These are phyloP conservation scores for Dipodomys stephensi DNA, from an alignment of 2,113 vertebrate species.

Conservation along the genomic window DNA sequence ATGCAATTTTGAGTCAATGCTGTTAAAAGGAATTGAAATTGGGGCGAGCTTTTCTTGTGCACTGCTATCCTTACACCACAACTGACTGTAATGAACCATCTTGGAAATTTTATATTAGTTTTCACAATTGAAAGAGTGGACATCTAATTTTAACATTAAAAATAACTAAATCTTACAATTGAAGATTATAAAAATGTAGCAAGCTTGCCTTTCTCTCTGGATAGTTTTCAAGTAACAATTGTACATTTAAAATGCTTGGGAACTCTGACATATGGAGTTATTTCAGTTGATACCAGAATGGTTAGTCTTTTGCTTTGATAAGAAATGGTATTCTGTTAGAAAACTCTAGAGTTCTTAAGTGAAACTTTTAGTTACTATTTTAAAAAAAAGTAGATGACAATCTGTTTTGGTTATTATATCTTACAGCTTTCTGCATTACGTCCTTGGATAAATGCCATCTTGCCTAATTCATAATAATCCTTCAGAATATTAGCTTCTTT, in stretches of 20 bases:
- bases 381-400: neutral
- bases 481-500: conserved; percentile 32
- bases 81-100: conserved; percentile 49
- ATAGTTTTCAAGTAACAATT: conserved; percentile 70
- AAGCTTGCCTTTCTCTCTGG: neutral
- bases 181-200: neutral
- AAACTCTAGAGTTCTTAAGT: conserved; percentile 28
- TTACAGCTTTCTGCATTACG: conserved; percentile 5
- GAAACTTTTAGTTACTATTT: conserved; percentile 51
- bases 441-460: conserved; percentile 47
- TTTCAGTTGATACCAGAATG: conserved; percentile 50
- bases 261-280: conserved; percentile 22
- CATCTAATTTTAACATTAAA: conserved; percentile 60
- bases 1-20: conserved; percentile 30
- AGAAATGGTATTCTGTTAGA: conserved; percentile 15
- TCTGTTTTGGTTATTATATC: conserved; percentile 21
- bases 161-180: conserved; percentile 1
- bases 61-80: conserved; percentile 40
- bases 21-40: conserved; percentile 59
- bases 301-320: conserved; percentile 54
- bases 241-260: conserved; percentile 44
- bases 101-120: conserved; percentile 52
- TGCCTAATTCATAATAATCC: conserved; percentile 41
- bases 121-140: conserved; percentile 59
- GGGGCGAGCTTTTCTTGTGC: conserved; percentile 53